phyloP scores from a whole-genome alignment of 1,140 invertebrate genomes.

The Elymnias hypermnestra region DNA sequence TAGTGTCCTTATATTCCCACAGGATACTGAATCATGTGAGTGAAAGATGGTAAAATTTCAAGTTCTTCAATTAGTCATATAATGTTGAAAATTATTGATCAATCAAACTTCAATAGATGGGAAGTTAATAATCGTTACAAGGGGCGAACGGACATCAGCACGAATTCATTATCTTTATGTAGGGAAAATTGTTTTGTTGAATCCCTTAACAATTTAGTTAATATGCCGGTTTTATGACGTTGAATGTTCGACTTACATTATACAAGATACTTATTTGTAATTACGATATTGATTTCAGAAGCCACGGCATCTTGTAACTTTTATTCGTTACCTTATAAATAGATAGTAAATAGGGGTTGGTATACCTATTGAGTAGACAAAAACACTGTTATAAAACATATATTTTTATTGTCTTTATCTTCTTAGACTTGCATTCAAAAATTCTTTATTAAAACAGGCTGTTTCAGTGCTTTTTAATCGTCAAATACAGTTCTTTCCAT shows the following conservation, averaged over 20 bases:
- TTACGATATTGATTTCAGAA: background rate
- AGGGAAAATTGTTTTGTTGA: constrained; percentile 57
- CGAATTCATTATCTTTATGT: constrained; percentile 58
- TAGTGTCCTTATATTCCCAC: too few relatives aligned
- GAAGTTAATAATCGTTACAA: constrained; percentile 30
- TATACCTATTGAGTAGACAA: too few relatives aligned
- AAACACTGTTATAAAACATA: too few relatives aligned
- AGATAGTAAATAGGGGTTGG: too few relatives aligned
- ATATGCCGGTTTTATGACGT: constrained; percentile 48
- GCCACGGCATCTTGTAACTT: too few relatives aligned
- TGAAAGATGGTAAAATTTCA: background rate
- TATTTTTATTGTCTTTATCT: too few relatives aligned
- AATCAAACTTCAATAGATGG: constrained; percentile 30
- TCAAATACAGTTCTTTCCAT: too few relatives aligned
- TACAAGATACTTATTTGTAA: constrained; percentile 6
- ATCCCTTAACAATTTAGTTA: constrained; percentile 64
- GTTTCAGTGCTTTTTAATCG: too few relatives aligned
- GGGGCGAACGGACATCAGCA: constrained; percentile 41
- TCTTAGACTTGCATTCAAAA: too few relatives aligned
- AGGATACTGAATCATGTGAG: too few relatives aligned
- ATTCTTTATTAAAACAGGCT: too few relatives aligned
- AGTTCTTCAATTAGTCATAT: constrained; percentile 25
- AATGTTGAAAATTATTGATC: constrained; percentile 25
- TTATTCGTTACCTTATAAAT: too few relatives aligned
- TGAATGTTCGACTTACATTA: constrained; percentile 11